Evolutionary conservation across 2,113 vertebrate species (phyloP).

Genomic region (Bolborhynchus lineola): DNA sequence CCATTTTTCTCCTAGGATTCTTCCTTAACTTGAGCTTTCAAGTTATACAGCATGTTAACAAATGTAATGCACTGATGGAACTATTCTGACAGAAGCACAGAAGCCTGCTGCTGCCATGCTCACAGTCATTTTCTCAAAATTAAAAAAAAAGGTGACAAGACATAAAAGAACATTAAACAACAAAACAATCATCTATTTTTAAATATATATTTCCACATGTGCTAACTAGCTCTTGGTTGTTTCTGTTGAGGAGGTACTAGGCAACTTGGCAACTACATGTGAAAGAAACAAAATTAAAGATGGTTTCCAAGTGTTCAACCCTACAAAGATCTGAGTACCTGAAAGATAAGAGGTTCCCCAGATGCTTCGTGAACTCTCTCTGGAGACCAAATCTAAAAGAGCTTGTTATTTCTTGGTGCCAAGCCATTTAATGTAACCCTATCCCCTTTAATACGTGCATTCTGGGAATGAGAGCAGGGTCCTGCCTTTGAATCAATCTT

Average conservation of each 20-base stretch:
- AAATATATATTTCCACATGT: accelerated
- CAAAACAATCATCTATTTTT: not conserved
- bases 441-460: not conserved
- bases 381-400: not conserved
- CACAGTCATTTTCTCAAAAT: not conserved
- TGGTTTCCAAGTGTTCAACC: not conserved
- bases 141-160: not conserved
- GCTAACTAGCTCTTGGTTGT: not conserved
- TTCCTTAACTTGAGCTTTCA: not conserved
- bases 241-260: not conserved
- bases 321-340: not conserved
- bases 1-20: not conserved
- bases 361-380: not conserved
- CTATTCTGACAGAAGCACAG: not conserved
- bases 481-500: not conserved
- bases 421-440: not conserved
- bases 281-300: not conserved
- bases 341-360: not conserved
- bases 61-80: not conserved
- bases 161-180: not conserved
- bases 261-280: not conserved
- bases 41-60: not conserved
- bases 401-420: not conserved
- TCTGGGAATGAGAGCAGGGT: not conserved
- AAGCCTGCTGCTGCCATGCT: not conserved